Evolutionary conservation across 2,888 invertebrate genomes (phyloP), one percentile per base, ranked within the genome.

Genomic region (Agelastica alni): DNA sequence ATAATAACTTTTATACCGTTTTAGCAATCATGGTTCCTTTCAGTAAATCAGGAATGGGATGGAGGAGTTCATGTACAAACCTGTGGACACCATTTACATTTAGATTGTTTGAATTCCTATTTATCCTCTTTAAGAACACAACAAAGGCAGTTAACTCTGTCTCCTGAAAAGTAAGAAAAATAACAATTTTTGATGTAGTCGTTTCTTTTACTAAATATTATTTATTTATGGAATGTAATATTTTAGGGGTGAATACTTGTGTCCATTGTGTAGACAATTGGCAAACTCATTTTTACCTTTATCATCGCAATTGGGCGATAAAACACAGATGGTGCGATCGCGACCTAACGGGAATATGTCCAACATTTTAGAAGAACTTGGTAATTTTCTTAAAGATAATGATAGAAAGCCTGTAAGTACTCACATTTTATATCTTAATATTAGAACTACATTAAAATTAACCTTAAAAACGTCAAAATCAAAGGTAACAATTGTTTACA

Each of bases 31-130:
- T 92, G 90, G 91, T 82, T 89, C 70, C 75, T 89, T 30, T 85
- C 88, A 2, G 84, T 92, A 53, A 90, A 89, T 73, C 83, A 89
- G 67, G 91, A 92, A 2, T 92, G 91, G 86, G 91, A 92, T 76
- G 92, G 93, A 60, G 96, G 96, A 47, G 92, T 96, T 46, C 90
- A 93, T 77, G 91, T 94, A 46, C 91, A 92, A 77, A 93, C 96
- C 1, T 98, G 98, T 80, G 97, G 98, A 0, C 99, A 99, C 79
- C 93, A 95, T 78, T 84, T 98, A 54, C 98, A 99, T 79, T 83
- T 96, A 68, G 91, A 92, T 73, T 99, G 99, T 77, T 86, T 96
- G 70, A 88, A 89, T 73, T 87, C 93, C 0, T 99, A 98, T 80
- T 81, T 96, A 67, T 85, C 88, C 68, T 91, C 96, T 22, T 81